Conservation (phyloP, 2,797 vertebrate genomes). For the Rhincodon typus region DNA sequence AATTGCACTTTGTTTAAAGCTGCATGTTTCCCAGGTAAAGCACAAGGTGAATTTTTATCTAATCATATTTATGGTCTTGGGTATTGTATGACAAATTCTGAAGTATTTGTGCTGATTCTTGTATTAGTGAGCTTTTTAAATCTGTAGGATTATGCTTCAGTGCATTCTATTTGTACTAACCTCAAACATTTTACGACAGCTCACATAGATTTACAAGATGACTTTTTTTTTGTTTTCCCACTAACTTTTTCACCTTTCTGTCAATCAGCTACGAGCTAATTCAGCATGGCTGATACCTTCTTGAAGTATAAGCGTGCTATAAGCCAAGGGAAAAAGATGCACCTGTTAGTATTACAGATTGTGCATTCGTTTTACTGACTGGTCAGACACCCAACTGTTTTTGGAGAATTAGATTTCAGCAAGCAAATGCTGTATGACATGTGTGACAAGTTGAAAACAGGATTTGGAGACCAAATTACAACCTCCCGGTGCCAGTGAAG, state of each 20-base stretch:
- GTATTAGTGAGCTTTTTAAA: not conserved
- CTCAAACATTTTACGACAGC: not conserved
- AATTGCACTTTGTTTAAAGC: not conserved
- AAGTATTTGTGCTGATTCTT: not conserved
- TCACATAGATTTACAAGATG: not conserved
- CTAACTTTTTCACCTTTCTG: not conserved
- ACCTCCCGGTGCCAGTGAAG: constrained; percentile 13
- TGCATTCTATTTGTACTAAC: not conserved
- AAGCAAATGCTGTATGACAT: constrained; percentile 12
- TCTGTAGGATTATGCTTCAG: not conserved
- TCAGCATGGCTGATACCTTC: not conserved
- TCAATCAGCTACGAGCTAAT: not conserved
- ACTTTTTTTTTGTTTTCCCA: not conserved
- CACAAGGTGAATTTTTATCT: not conserved
- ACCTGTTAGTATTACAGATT: constrained; percentile 16
- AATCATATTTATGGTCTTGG: not conserved
- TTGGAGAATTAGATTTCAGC: constrained; percentile 13
- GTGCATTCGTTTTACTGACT: not conserved
- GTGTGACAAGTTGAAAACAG: constrained; percentile 32
- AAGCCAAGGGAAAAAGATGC: not conserved
- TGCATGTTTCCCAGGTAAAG: not conserved
- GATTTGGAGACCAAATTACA: constrained; percentile 32
- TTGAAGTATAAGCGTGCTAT: not conserved
- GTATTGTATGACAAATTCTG: not conserved
- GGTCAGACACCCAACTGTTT: constrained; percentile 19